These are phyloP conservation scores for Menidia menidia DNA, from an alignment of 2,797 vertebrate species.

Conservation along the genomic window DNA sequence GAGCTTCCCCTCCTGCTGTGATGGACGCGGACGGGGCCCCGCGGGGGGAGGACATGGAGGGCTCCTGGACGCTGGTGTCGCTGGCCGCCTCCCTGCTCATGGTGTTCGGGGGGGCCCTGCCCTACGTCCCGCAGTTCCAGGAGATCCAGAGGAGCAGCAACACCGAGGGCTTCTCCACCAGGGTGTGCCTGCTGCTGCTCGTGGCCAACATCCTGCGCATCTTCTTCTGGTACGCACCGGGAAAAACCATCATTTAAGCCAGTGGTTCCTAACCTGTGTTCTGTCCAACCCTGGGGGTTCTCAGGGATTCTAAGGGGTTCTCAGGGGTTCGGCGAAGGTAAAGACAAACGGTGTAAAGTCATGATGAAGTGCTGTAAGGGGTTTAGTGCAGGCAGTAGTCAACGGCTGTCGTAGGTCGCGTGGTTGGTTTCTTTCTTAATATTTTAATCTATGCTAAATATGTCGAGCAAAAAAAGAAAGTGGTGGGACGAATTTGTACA, in stretches of 20 bases:
- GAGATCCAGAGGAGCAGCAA: constrained; percentile 82
- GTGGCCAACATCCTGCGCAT: constrained; percentile 87
- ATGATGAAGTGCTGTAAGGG: too few species aligned
- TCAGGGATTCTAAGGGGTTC: too few species aligned
- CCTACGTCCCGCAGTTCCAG: constrained; percentile 87
- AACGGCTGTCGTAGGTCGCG: too few species aligned
- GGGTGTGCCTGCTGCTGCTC: constrained; percentile 86
- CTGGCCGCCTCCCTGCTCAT: constrained; percentile 84
- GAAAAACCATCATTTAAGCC: too few species aligned
- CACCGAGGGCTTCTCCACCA: constrained; percentile 86
- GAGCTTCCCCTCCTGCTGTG: constrained; percentile 13
- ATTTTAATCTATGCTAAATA: too few species aligned
- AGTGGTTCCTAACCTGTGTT: too few species aligned
- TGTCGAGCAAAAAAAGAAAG: too few species aligned
- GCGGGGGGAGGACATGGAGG: constrained; percentile 70
- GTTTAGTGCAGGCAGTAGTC: too few species aligned
- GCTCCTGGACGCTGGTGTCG: constrained; percentile 76
- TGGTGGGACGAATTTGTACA: too few species aligned
- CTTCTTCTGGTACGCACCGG: constrained; percentile 86
- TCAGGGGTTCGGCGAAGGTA: too few species aligned
- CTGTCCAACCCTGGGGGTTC: not conserved
- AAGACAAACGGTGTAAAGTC: too few species aligned
- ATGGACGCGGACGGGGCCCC: constrained; percentile 75
- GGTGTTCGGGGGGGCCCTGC: constrained; percentile 84
- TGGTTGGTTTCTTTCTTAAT: too few species aligned